A percentile compares a stretch with the other conserved stretches of the same genome.
These are phyloP conservation scores for Drosophila busckii DNA, from an alignment of 1,140 invertebrate species.

Conservation along the genomic window DNA sequence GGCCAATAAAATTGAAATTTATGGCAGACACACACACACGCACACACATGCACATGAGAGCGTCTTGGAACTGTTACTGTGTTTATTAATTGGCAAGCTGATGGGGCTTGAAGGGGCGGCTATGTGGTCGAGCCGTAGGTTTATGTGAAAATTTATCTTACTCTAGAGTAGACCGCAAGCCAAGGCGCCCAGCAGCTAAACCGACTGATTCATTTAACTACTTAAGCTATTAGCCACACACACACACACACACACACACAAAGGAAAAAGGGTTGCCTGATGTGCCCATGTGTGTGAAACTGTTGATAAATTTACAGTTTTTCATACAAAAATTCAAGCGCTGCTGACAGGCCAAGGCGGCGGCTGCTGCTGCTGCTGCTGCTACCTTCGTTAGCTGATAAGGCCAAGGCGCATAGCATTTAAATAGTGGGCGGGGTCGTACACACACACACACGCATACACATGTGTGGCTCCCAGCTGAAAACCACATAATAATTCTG, in stretches of 20 bases:
- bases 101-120: slow-evolving; percentile 11
- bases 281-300: slow-evolving; percentile 24
- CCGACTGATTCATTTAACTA: slow-evolving; percentile 45
- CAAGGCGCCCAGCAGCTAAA: slow-evolving; percentile 22
- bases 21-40: slow-evolving; percentile 73
- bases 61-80: slow-evolving; percentile 18
- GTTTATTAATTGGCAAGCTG: slow-evolving; percentile 58
- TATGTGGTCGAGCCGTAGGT: slow-evolving; percentile 36
- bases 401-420: slow-evolving; percentile 25
- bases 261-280: slow-evolving; percentile 19
- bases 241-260: too few species aligned
- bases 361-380: slow-evolving; percentile 20
- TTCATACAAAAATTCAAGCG: slow-evolving; percentile 17
- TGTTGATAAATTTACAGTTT: slow-evolving; percentile 53
- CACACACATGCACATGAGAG: slow-evolving; percentile 27
- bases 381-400: slow-evolving; percentile 50
- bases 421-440: slow-evolving; percentile 1
- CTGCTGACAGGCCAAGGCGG: slow-evolving; percentile 50
- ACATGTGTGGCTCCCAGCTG: slow-evolving; percentile 46
- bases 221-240: slow-evolving; percentile 32
- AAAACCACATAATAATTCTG: slow-evolving; percentile 73
- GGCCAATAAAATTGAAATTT: slow-evolving; percentile 75
- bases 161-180: slow-evolving; percentile 45
- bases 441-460: slow-evolving; percentile 25
- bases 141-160: slow-evolving; percentile 60